Percentiles rank a stretch among this genome's conserved stretches.
These are phyloP conservation scores for Lampris incognitus DNA, from an alignment of 2,113 vertebrate species.

Conservation along the genomic window DNA sequence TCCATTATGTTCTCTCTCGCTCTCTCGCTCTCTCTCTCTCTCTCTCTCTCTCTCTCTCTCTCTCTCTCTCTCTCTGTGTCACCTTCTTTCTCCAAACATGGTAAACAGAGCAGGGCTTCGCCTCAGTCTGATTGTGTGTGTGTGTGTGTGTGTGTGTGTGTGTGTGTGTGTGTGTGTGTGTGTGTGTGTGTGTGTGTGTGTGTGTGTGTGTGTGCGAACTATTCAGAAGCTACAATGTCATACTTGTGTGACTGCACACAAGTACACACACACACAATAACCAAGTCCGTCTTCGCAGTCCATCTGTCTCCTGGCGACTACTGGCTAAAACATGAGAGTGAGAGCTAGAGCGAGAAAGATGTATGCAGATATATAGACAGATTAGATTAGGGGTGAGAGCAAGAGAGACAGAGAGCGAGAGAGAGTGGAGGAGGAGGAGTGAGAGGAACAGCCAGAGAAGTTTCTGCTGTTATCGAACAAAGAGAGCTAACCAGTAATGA, in stretches of 20 bases:
- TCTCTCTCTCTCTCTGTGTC: constrained; percentile 50
- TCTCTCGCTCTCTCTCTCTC: constrained; percentile 1
- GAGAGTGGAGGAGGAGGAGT: too few species aligned
- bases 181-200: not conserved
- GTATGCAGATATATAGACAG: too few species aligned
- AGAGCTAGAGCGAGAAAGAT: constrained; percentile 39
- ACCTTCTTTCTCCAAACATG: constrained; percentile 76
- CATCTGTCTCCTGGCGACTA: constrained; percentile 63
- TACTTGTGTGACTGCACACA: not conserved
- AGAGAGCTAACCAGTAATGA: constrained; percentile 28
- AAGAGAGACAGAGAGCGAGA: too few species aligned
- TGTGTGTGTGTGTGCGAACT: too few species aligned
- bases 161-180: constrained; percentile 9
- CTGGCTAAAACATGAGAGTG: constrained; percentile 54
- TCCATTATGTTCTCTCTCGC: not conserved
- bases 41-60: constrained; percentile 8
- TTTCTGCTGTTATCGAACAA: too few species aligned
- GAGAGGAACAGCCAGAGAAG: too few species aligned
- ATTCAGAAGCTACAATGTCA: too few species aligned
- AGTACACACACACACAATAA: constrained; percentile 51
- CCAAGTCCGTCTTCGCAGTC: constrained; percentile 58
- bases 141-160: constrained; percentile 19
- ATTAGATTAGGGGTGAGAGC: too few species aligned
- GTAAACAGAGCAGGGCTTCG: constrained; percentile 60
- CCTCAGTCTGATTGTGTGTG: constrained; percentile 28